A percentile compares a stretch with the other conserved stretches of the same genome.
phyloP scores from a whole-genome alignment of 64 coral and sea anemone species.

The Pocillopora verrucosa region DNA sequence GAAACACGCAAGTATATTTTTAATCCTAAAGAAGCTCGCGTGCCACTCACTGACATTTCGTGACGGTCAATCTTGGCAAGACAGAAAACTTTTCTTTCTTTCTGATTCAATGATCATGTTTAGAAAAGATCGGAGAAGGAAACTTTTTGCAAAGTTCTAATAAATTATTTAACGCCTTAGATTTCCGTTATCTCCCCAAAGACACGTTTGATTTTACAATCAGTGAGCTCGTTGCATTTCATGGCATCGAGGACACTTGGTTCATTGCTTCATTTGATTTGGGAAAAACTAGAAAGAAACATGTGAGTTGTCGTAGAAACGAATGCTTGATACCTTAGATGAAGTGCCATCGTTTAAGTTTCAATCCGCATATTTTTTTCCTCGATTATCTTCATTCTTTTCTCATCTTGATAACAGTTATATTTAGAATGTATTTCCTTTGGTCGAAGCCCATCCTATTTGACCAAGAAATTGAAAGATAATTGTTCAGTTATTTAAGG shows the following conservation, averaged over 20 bases:
- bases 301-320: not conserved
- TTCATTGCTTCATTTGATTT: not conserved
- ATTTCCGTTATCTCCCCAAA: not conserved
- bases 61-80: not conserved
- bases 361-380: not conserved
- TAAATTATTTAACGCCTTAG: not conserved
- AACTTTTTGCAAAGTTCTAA: slow-evolving; percentile 4
- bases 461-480: not conserved
- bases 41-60: not conserved
- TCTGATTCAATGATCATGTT: not conserved
- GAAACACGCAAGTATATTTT: slow-evolving; percentile 10
- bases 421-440: not conserved
- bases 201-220: not conserved
- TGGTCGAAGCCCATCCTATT: not conserved
- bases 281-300: not conserved
- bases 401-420: not conserved
- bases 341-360: not conserved
- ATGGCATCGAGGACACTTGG: not conserved
- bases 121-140: not conserved
- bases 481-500: not conserved
- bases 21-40: not conserved
- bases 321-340: not conserved
- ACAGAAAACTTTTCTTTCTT: not conserved
- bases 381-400: not conserved
- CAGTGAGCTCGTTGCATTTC: not conserved